Percentiles rank a stretch among this genome's conserved stretches.
Evolutionary conservation across 2,888 invertebrate genomes (phyloP).

Genomic region (Nebria salina): DNA sequence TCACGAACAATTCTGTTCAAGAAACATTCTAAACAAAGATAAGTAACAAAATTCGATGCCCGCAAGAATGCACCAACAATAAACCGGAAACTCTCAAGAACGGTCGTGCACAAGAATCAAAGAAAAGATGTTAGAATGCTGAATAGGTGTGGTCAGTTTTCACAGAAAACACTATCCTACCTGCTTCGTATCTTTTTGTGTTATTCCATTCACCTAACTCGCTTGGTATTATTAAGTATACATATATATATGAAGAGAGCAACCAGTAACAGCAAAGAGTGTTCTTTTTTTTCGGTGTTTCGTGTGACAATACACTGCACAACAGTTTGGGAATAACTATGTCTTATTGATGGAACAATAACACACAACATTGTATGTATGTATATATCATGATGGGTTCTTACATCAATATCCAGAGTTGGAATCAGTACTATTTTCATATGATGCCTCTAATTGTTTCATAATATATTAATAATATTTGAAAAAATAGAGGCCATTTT

Average conservation of each 20-base stretch:
- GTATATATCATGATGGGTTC: neutral
- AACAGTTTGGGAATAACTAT: slow-evolving; percentile 7
- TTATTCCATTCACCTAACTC: slow-evolving; percentile 10
- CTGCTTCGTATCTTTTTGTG: slow-evolving; percentile 6
- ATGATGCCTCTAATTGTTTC: neutral
- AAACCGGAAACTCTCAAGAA: slow-evolving; percentile 62
- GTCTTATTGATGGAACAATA: slow-evolving; percentile 16
- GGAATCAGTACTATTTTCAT: neutral
- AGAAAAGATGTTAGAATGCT: slow-evolving; percentile 22
- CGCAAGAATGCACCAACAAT: slow-evolving; percentile 60
- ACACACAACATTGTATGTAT: neutral
- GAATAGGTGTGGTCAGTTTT: slow-evolving; percentile 27
- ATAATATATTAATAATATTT: no score
- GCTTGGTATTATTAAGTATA: no score
- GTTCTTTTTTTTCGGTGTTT: slow-evolving; percentile 13
- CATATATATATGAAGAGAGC: no score
- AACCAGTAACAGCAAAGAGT: neutral
- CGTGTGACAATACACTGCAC: slow-evolving; percentile 11
- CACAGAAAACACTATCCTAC: slow-evolving; percentile 17
- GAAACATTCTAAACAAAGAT: slow-evolving; percentile 41
- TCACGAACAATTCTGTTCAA: neutral
- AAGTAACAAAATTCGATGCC: slow-evolving; percentile 33
- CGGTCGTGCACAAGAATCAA: slow-evolving; percentile 30
- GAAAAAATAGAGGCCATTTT: no score
- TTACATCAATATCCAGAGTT: neutral